Conservation (phyloP, 2,113 vertebrate species). For the Ovibos moschatus region DNA sequence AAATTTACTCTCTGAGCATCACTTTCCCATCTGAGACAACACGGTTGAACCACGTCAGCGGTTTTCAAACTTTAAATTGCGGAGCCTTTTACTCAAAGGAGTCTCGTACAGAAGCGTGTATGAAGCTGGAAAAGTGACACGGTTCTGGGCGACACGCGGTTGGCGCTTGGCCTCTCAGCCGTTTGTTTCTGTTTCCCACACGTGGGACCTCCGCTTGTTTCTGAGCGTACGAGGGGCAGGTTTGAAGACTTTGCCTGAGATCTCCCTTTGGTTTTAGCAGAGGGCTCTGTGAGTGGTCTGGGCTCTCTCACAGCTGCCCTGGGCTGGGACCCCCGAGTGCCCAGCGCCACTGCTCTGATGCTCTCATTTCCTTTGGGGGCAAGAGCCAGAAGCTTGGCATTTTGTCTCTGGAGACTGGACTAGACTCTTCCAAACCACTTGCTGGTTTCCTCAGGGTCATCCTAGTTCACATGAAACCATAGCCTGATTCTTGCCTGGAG, state of each 20-base stretch:
- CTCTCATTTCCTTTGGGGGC: not conserved
- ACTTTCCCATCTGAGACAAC: not conserved
- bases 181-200: too few relatives aligned
- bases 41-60: not conserved
- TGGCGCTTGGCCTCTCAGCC: not conserved
- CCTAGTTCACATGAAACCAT: slow-evolving; percentile 57
- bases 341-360: not conserved
- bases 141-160: not conserved
- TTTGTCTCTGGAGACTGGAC: slow-evolving; percentile 42
- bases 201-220: not conserved
- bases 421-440: slow-evolving; percentile 50
- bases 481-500: slow-evolving; percentile 40
- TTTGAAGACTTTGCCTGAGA: not conserved
- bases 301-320: not conserved
- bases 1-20: not conserved
- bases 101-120: not conserved
- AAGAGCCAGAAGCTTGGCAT: slow-evolving; percentile 13
- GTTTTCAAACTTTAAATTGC: slow-evolving; percentile 25
- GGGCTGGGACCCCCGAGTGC: not conserved
- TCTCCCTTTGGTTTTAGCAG: not conserved
- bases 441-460: slow-evolving; percentile 60
- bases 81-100: not conserved
- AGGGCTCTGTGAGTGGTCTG: not conserved
- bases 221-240: not conserved
- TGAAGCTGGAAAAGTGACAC: not conserved